Evolutionary conservation across 2,888 invertebrate species (phyloP).

Genomic region (Plagiodera versicolora): DNA sequence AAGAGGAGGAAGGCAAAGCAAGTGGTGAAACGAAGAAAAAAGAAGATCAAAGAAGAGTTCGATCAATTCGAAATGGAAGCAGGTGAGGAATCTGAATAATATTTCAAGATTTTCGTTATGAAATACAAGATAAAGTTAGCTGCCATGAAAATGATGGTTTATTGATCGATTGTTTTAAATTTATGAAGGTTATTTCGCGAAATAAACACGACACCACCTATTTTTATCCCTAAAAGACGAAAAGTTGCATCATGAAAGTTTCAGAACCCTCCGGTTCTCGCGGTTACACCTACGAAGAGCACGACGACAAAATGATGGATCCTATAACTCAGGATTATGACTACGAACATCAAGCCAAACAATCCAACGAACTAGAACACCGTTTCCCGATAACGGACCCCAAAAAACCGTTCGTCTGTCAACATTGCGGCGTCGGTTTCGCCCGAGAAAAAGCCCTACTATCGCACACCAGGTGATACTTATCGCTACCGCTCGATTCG

Average conservation of each 20-base stretch:
- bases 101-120: slow-evolving; percentile 1
- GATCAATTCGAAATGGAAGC: slow-evolving; percentile 39
- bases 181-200: too few species aligned
- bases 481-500: too few species aligned
- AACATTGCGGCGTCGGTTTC: slow-evolving; percentile 72
- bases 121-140: too few species aligned
- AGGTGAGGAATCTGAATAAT: slow-evolving; percentile 18
- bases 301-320: slow-evolving; percentile 56
- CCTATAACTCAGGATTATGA: slow-evolving; percentile 51
- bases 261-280: slow-evolving; percentile 46
- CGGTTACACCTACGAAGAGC: slow-evolving; percentile 57
- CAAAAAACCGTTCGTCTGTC: slow-evolving; percentile 79
- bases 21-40: slow-evolving; percentile 45
- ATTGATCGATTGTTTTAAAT: too few species aligned
- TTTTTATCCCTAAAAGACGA: too few species aligned
- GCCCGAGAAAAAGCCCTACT: slow-evolving; percentile 80
- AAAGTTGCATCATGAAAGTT: neutral
- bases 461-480: slow-evolving; percentile 65
- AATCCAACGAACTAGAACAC: slow-evolving; percentile 34
- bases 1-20: slow-evolving; percentile 29
- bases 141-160: too few species aligned
- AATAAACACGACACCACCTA: too few species aligned
- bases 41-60: slow-evolving; percentile 48
- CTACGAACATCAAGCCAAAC: slow-evolving; percentile 15
- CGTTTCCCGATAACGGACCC: slow-evolving; percentile 68